Evolutionary conservation across 1,140 invertebrate species (phyloP).

Genomic region (Notospermus geniculatus): DNA sequence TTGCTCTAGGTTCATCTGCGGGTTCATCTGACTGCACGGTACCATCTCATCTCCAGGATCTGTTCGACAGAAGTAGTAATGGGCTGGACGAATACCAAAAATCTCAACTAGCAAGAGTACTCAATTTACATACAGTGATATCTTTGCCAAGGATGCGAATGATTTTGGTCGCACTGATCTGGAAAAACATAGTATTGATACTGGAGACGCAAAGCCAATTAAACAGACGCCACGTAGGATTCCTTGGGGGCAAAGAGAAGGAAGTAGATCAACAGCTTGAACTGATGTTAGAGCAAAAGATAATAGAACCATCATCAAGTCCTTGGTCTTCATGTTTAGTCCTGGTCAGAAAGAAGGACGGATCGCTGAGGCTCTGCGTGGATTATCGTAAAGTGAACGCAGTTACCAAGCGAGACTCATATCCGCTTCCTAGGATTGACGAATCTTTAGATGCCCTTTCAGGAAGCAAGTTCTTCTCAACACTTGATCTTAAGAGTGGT

Average conservation of each 20-base stretch:
- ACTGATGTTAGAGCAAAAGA: slow-evolving; percentile 58
- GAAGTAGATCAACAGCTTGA: background rate
- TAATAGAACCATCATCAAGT: slow-evolving; percentile 30
- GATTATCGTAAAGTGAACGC: slow-evolving; percentile 26
- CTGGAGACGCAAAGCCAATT: background rate
- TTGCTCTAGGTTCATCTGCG: no score
- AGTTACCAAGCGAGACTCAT: slow-evolving; percentile 19
- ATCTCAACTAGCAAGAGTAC: background rate
- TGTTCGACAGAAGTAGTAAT: no score
- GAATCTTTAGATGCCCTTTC: slow-evolving; percentile 21
- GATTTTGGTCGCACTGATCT: slow-evolving; percentile 1
- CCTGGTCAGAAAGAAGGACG: slow-evolving; percentile 21
- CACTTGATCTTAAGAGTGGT: slow-evolving; percentile 26
- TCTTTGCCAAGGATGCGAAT: slow-evolving; percentile 4
- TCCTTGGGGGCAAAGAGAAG: background rate
- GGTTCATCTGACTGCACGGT: no score
- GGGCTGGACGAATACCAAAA: background rate
- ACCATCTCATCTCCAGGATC: background rate
- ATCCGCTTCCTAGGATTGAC: slow-evolving; percentile 22
- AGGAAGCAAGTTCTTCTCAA: slow-evolving; percentile 22
- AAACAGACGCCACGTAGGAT: background rate
- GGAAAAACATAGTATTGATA: slow-evolving; percentile 3
- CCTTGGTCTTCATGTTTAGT: no score
- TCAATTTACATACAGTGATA: background rate
- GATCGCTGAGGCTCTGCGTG: slow-evolving; percentile 21